Conservation (phyloP, 2,797 vertebrate genomes). For the Mastacembelus armatus region DNA sequence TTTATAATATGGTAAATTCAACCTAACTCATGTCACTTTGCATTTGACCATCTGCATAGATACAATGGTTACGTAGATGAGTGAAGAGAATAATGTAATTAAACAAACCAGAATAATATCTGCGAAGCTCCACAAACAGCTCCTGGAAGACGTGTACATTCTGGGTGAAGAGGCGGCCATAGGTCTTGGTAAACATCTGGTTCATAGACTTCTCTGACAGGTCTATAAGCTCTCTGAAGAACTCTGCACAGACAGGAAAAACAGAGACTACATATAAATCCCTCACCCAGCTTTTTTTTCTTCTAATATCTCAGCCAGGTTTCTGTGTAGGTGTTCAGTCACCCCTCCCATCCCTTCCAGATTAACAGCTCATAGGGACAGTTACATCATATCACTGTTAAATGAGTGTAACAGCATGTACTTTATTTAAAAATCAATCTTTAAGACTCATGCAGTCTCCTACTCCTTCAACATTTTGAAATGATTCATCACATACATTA, state of each 20-base stretch:
- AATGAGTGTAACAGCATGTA: slow-evolving; percentile 58
- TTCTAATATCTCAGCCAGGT: slow-evolving; percentile 37
- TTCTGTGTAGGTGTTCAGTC: slow-evolving; percentile 41
- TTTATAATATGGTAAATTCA: slow-evolving; percentile 7
- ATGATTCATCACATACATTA: slow-evolving; percentile 76
- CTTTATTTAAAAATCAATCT: slow-evolving; percentile 60
- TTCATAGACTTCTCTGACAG: slow-evolving; percentile 89
- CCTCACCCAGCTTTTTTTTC: slow-evolving; percentile 35
- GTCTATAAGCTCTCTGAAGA: slow-evolving; percentile 90
- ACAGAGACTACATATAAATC: slow-evolving; percentile 40
- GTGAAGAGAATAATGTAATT: slow-evolving; percentile 2
- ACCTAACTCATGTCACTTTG: neutral
- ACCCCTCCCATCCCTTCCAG: slow-evolving; percentile 16
- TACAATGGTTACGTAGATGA: neutral
- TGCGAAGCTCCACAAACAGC: slow-evolving; percentile 88
- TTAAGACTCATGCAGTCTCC: slow-evolving; percentile 64
- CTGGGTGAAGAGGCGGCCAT: slow-evolving; percentile 89
- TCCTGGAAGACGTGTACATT: slow-evolving; percentile 89
- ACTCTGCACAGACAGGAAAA: slow-evolving; percentile 76
- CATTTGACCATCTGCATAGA: neutral
- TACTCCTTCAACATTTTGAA: slow-evolving; percentile 58
- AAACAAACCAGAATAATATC: slow-evolving; percentile 86
- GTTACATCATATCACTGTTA: slow-evolving; percentile 52
- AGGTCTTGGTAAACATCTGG: slow-evolving; percentile 91
- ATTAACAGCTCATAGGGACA: slow-evolving; percentile 53